Evolutionary conservation across 1,140 invertebrate species (phyloP), one percentile per base, ranked within the genome.

Genomic region (Lepidurus couesii): DNA sequence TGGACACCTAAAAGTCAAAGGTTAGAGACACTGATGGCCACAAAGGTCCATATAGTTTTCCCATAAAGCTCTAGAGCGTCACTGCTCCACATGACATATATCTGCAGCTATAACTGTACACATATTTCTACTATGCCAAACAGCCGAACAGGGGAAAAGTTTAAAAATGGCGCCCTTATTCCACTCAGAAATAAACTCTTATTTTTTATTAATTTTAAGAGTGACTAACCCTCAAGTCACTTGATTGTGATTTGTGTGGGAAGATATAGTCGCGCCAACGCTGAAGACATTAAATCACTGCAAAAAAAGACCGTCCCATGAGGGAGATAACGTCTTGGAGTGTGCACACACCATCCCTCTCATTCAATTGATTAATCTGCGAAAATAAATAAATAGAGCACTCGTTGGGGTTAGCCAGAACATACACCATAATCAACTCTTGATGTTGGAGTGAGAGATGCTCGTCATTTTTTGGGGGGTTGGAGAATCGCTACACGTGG

Each of bases 321-420:
- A 21, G 53, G 53, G 53, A 65, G 53, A 65, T 65, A 65, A 65
- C 53, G 53, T 65, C 53, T 65, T 65, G 53, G 53, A 65, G 53
- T 65, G 9, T 65, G 53, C 21, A 21, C 47, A 65, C 53, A 65
- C 16, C n/a, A 65, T 65, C 53, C 53, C 8, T 65, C 53, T 34
- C 53, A 21, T 65, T n/a, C 53, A 13, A 10, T 21, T 7, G 16
- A 0, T 7, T n/a, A 13, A 21, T 7, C 53, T n/a, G 6, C 4
- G 53, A 65, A 65, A 65, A 65, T 5, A 65, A n/a, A 65, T 21
- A 65, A 65, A 65, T 65, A 65, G 21, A 65, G 53, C 16, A 13
- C 16, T 7, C 53, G 8, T 16, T 13, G 21, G 6, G 16, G 21
- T 65, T 21, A 65, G 16, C 21, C 53, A 65, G 53, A 16, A 21